Percentiles rank a stretch among this genome's conserved stretches.
These are phyloP conservation scores for Kryptolebias ocellatus DNA, from an alignment of 2,797 vertebrate species.

Conservation along the genomic window DNA sequence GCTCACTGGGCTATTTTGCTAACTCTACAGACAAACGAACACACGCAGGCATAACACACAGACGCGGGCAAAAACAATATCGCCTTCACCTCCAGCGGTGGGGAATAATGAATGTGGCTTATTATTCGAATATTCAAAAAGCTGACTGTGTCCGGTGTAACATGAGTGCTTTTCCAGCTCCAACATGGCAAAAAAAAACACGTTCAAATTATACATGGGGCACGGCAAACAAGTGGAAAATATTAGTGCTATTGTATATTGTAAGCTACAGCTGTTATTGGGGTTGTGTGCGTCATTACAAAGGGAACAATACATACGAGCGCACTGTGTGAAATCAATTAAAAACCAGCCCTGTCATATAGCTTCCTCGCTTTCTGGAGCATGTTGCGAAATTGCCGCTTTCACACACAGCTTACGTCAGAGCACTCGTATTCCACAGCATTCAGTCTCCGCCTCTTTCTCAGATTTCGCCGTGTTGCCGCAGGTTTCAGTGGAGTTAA, in stretches of 20 bases:
- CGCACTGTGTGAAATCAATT: constrained; percentile 75
- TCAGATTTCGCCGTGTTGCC: constrained; percentile 56
- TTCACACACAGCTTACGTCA: constrained; percentile 68
- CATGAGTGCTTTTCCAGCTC: constrained; percentile 31
- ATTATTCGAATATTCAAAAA: constrained; percentile 49
- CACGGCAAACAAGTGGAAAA: constrained; percentile 55
- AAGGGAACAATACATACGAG: constrained; percentile 74
- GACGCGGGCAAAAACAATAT: too few species aligned
- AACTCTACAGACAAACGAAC: too few species aligned
- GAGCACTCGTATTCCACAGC: constrained; percentile 69
- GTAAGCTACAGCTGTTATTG: constrained; percentile 66
- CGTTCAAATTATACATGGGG: constrained; percentile 67
- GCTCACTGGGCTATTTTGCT: too few species aligned
- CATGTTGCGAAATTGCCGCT: constrained; percentile 66
- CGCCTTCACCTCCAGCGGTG: too few species aligned
- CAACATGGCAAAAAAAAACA: constrained; percentile 41
- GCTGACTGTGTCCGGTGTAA: constrained; percentile 29
- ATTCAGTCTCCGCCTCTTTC: constrained; percentile 55
- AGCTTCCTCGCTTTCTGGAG: constrained; percentile 61
- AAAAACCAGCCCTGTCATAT: constrained; percentile 75
- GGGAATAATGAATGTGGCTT: constrained; percentile 56
- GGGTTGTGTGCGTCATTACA: constrained; percentile 68
- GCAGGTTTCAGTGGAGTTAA: constrained; percentile 59
- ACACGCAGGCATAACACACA: too few species aligned
- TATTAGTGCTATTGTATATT: constrained; percentile 76